Conservation (phyloP, 2,113 vertebrate species). For the Leptobrachium leishanense region DNA sequence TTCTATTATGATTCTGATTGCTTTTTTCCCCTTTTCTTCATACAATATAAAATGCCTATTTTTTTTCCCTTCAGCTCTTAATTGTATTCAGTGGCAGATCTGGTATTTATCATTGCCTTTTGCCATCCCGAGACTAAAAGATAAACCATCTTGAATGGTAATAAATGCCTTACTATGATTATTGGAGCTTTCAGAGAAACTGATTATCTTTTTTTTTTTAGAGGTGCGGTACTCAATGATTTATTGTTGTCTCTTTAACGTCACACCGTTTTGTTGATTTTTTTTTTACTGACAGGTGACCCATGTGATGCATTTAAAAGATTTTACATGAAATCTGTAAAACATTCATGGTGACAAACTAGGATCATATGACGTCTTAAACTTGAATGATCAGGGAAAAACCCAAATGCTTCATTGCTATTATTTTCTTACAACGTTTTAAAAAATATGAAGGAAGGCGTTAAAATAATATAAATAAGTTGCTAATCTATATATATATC, state of each 20-base stretch:
- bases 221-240: constrained; percentile 68
- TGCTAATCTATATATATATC: not conserved
- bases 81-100: constrained; percentile 76
- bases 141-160: constrained; percentile 85
- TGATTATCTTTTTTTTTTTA: constrained; percentile 85
- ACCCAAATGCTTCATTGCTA: not conserved
- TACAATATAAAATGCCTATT: constrained; percentile 60
- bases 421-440: not conserved
- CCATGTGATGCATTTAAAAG: constrained; percentile 49
- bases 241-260: constrained; percentile 66
- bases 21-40: constrained; percentile 43
- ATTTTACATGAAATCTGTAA: constrained; percentile 60
- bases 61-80: constrained; percentile 66
- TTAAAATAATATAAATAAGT: too few species aligned
- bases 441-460: too few species aligned
- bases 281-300: constrained; percentile 57
- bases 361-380: constrained; percentile 28
- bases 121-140: constrained; percentile 83
- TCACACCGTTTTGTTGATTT: constrained; percentile 54
- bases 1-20: constrained; percentile 63
- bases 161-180: constrained; percentile 91
- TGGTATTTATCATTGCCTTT: constrained; percentile 78
- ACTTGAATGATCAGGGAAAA: not conserved
- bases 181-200: constrained; percentile 93
- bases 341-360: constrained; percentile 47